Conservation (phyloP, 2,113 vertebrate species). For the Cinclus mexicanus region DNA sequence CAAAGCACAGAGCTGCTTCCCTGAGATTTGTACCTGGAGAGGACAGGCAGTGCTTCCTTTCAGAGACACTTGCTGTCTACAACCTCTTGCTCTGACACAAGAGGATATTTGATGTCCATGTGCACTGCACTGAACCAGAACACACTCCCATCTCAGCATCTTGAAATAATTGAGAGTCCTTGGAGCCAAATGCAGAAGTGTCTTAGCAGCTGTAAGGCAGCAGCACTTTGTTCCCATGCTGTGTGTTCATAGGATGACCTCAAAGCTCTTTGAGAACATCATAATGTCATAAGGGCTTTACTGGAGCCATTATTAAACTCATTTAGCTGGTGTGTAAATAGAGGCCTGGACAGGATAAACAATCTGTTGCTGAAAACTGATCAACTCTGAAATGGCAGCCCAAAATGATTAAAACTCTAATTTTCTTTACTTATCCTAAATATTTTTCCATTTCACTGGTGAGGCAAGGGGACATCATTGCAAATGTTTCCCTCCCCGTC, state of each 20-base stretch:
- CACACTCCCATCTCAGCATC: neutral
- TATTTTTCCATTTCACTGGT: neutral
- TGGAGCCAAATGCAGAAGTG: neutral
- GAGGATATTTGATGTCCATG: neutral
- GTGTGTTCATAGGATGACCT: neutral
- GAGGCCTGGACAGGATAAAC: neutral
- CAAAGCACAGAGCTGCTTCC: neutral
- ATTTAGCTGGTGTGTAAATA: neutral
- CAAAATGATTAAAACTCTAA: neutral
- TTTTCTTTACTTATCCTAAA: neutral
- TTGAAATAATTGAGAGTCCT: neutral
- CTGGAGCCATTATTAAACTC: neutral
- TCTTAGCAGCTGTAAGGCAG: neutral
- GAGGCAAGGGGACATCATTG: neutral
- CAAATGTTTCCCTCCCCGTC: neutral
- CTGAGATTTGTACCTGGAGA: neutral
- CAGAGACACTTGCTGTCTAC: neutral
- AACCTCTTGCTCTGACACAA: neutral
- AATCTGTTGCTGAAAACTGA: neutral
- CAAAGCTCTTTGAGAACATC: neutral
- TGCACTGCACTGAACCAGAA: neutral
- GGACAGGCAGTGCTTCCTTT: neutral
- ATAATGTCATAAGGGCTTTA: neutral
- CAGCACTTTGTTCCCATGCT: neutral
- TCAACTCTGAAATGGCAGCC: neutral